These are phyloP conservation scores for Enteromius radiatus DNA, from an alignment of 2,797 vertebrate species.

Conservation along the genomic window DNA sequence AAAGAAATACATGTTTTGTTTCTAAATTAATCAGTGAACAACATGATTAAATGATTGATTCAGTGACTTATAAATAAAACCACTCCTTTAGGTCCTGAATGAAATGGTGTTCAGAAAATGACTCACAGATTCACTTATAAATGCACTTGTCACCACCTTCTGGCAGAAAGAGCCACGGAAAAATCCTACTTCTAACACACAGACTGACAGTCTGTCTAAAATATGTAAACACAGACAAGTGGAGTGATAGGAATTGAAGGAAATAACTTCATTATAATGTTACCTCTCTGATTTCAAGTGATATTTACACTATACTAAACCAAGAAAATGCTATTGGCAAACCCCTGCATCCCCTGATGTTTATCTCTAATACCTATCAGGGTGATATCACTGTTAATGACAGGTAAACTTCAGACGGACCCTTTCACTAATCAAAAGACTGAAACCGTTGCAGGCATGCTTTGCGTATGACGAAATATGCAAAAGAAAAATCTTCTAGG, in stretches of 20 bases:
- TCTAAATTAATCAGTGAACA: not conserved
- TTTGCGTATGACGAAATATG: not conserved
- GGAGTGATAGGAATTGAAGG: not conserved
- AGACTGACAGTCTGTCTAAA: not conserved
- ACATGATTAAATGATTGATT: not conserved
- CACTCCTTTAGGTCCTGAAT: not conserved
- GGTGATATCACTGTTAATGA: constrained; percentile 29
- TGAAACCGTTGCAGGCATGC: not conserved
- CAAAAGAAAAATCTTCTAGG: not conserved
- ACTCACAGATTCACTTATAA: not conserved
- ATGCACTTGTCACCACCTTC: not conserved
- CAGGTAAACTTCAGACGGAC: constrained; percentile 12
- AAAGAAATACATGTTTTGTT: not conserved
- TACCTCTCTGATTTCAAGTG: not conserved
- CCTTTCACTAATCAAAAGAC: not conserved
- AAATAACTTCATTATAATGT: not conserved
- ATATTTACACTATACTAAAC: not conserved
- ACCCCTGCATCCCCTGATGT: constrained; percentile 1
- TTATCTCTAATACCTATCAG: constrained; percentile 31
- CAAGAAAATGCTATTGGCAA: constrained; percentile 7
- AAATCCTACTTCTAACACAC: not conserved
- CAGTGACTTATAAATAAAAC: not conserved
- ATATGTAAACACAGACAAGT: not conserved
- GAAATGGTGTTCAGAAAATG: not conserved
- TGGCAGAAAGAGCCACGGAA: not conserved